Conservation (phyloP, 2,797 vertebrate genomes). For the Phoeniculus purpureus region DNA sequence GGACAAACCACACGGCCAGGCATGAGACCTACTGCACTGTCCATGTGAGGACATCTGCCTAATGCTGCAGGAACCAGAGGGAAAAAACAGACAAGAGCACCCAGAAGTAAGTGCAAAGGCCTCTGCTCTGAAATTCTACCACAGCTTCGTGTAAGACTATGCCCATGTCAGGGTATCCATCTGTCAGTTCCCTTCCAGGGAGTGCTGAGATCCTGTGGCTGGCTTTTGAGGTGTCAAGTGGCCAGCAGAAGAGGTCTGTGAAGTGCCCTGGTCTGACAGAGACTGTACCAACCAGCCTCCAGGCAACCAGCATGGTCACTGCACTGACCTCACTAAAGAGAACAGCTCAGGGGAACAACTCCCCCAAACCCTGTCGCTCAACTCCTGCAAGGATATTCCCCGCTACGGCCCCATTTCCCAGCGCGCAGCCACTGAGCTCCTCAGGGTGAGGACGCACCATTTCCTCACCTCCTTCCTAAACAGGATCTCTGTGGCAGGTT, state of each 20-base stretch:
- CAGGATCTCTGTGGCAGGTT: no score
- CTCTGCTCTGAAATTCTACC: not conserved
- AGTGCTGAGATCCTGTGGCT: not conserved
- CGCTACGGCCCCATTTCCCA: not conserved
- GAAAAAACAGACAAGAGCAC: not conserved
- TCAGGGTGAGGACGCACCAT: fast-evolving
- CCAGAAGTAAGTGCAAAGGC: not conserved
- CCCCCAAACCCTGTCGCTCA: not conserved
- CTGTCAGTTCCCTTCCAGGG: not conserved
- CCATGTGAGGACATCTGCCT: not conserved
- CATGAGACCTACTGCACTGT: not conserved
- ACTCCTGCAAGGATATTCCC: fast-evolving
- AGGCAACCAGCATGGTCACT: not conserved
- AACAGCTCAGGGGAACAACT: not conserved
- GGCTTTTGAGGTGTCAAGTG: not conserved
- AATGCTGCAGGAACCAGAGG: not conserved
- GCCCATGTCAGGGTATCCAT: not conserved
- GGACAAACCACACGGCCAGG: not conserved
- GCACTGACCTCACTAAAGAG: not conserved
- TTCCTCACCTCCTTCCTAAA: no score
- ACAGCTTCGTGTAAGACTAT: not conserved
- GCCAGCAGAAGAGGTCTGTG: not conserved
- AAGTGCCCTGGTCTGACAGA: not conserved
- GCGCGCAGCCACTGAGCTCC: not conserved
- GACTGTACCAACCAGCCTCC: no score